Evolutionary conservation across 1,140 invertebrate genomes (phyloP), one percentile per base, ranked within the genome.

Genomic region (Linepithema humile): DNA sequence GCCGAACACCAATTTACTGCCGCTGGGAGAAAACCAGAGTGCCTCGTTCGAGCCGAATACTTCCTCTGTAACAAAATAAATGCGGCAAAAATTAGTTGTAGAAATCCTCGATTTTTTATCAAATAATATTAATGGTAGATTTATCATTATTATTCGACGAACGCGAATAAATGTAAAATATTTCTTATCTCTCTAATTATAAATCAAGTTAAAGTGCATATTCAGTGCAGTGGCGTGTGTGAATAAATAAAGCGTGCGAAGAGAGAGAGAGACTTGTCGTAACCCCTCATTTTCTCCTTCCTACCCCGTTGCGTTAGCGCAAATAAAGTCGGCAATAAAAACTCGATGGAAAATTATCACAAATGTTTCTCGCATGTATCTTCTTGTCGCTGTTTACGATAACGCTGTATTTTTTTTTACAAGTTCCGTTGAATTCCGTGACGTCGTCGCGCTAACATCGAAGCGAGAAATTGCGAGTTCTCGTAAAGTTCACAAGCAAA

Each of bases 21-120:
- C 98, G 88, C 96, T 95, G 0, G 97, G 96, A 32, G 98, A 98
- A 94, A 98, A 98, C 98, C 98, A 99, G 9, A 98, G 92, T 0
- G 98, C 98, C 88, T 96, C 96, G 78, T 98, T 97, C 0, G 96
- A 96, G 85, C 96, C 96, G 90, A 99, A 96, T 6, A 99, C 97
- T 94, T 99, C 98, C 96, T 99, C 98, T 98, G 95, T 80, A 95
- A 95, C 88, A 88, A 88, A 93, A 88, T 80, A 62, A 88, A 84
- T 43, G 26, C 12, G 20, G n/a, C 12, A 43, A n/a, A 55, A 40
- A 29, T 59, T 32, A 43, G 9, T 43, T 29, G 9, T 10, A 43
- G 7, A 43, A 43, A n/a, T n/a, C n/a, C n/a, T n/a, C n/a, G n/a
- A n/a, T n/a, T n/a, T n/a, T n/a, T n/a, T n/a, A n/a, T n/a, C n/a